Evolutionary conservation across 2,797 vertebrate species (phyloP).

Genomic region (Sardinella longiceps): DNA sequence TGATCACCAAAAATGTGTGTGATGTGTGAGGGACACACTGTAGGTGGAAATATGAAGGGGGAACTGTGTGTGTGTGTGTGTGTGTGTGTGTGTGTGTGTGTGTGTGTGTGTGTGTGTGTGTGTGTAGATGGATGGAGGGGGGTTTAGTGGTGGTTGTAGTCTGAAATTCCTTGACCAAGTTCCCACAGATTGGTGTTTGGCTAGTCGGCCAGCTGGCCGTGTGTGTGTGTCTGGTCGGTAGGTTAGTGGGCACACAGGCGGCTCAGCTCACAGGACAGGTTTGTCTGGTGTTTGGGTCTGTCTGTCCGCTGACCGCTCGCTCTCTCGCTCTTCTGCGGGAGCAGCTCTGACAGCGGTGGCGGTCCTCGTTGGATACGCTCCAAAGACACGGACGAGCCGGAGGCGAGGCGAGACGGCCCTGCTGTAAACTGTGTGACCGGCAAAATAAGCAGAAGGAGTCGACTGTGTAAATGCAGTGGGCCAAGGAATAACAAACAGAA

Average conservation of each 20-base stretch:
- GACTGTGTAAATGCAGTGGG: constrained; percentile 61
- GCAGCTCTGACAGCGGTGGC: constrained; percentile 48
- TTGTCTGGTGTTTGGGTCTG: constrained; percentile 42
- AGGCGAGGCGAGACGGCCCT: constrained; percentile 35
- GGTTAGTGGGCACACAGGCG: neutral
- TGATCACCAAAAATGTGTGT: too few relatives aligned
- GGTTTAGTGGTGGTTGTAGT: neutral
- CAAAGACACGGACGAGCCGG: constrained; percentile 55
- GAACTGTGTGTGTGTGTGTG: neutral
- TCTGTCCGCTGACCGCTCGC: constrained; percentile 1
- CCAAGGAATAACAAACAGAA: constrained; percentile 62
- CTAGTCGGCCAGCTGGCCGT: neutral
- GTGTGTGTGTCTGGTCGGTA: neutral
- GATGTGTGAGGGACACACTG: neutral
- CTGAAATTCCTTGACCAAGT: constrained; percentile 22
- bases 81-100: neutral
- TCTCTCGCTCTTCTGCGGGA: constrained; percentile 30
- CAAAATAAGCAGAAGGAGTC: constrained; percentile 68
- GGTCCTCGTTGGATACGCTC: constrained; percentile 53
- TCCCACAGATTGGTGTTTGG: constrained; percentile 49
- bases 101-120: neutral
- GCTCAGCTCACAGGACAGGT: neutral
- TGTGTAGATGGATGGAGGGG: neutral
- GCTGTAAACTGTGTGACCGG: constrained; percentile 62
- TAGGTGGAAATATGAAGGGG: neutral